Conservation (phyloP, 2,888 invertebrate genomes). For the Lasioglossum villosulum region DNA sequence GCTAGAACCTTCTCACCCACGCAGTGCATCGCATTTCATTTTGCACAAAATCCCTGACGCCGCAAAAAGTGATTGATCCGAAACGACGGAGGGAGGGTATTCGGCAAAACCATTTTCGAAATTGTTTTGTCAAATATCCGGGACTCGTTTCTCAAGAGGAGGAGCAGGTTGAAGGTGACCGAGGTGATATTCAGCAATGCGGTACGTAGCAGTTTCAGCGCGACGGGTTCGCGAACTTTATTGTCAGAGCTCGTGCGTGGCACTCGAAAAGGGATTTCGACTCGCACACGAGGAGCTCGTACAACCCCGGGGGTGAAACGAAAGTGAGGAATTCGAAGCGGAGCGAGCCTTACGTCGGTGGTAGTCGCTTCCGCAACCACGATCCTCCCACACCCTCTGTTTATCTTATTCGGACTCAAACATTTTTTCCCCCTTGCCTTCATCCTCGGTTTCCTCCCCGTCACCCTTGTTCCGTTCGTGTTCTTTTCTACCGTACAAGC, state of each 20-base stretch:
- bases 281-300: conserved; percentile 14
- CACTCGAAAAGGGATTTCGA: conserved; percentile 17
- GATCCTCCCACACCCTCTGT: conserved; percentile 34
- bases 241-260: not conserved
- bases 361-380: conserved; percentile 17
- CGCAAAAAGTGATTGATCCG: not conserved
- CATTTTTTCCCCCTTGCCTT: conserved; percentile 1
- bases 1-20: not conserved
- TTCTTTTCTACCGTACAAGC: not conserved
- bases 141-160: not conserved
- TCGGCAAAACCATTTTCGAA: not conserved
- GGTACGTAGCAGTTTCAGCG: conserved; percentile 8
- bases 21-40: not conserved
- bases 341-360: conserved; percentile 45
- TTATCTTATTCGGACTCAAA: conserved; percentile 43
- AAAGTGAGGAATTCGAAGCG: conserved; percentile 42
- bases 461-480: not conserved
- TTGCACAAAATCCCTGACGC: not conserved
- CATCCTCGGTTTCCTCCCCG: not conserved
- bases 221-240: not conserved
- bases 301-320: conserved; percentile 25
- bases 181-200: not conserved
- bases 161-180: not conserved
- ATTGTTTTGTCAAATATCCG: not conserved
- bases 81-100: not conserved